Evolutionary conservation across 1,140 invertebrate species (phyloP).

Genomic region (Teleogryllus occipitalis): DNA sequence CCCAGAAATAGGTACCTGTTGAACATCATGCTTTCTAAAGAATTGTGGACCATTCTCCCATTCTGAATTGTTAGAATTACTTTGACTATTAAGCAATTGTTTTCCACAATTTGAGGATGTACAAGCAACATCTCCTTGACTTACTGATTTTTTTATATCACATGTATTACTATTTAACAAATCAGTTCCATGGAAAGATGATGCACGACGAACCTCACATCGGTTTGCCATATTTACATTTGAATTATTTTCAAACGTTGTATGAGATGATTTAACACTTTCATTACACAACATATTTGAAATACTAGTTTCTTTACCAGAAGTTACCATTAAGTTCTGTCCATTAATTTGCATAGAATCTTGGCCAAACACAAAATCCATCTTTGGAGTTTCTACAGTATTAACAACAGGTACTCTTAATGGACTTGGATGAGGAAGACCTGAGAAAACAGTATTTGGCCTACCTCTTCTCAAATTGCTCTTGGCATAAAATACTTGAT

Average conservation of each 20-base stretch:
- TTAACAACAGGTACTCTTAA: background rate
- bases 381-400: background rate
- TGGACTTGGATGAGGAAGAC: constrained; percentile 29
- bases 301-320: background rate
- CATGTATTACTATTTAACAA: constrained; percentile 25
- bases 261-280: background rate
- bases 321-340: background rate
- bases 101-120: background rate
- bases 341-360: background rate
- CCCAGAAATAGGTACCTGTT: constrained; percentile 35
- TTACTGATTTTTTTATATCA: constrained; percentile 35
- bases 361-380: background rate
- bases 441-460: constrained; percentile 31
- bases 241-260: background rate
- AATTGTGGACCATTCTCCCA: constrained; percentile 14
- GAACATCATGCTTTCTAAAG: background rate
- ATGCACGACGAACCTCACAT: constrained; percentile 31
- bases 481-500: constrained; percentile 1
- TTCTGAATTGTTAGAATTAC: constrained; percentile 15
- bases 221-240: no score
- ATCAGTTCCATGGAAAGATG: constrained; percentile 34
- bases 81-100: constrained; percentile 17
- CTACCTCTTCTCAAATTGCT: constrained; percentile 30
- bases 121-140: constrained; percentile 33
- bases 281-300: background rate